A percentile compares a stretch with the other conserved stretches of the same genome.
Evolutionary conservation across 2,113 vertebrate genomes (phyloP).

Genomic region (Odontophorus gujanensis): DNA sequence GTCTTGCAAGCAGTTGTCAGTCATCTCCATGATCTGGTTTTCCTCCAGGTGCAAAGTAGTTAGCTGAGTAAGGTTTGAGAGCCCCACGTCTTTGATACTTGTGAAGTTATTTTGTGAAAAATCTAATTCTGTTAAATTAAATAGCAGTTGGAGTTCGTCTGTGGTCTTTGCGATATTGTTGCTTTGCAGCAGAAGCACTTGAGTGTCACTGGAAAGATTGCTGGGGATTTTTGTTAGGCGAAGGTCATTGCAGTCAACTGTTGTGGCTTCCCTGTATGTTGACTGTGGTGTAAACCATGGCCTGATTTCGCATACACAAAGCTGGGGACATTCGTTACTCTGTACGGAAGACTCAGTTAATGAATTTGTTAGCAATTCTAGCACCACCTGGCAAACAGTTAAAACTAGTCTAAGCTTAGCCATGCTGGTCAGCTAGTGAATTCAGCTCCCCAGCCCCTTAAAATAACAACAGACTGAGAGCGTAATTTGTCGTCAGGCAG

Average conservation of each 20-base stretch:
- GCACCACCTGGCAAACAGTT: constrained; percentile 77
- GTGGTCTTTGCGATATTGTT: constrained; percentile 94
- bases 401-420: constrained; percentile 74
- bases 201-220: constrained; percentile 95
- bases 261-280: constrained; percentile 96
- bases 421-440: constrained; percentile 77
- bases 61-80: constrained; percentile 92
- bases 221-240: constrained; percentile 92
- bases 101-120: constrained; percentile 98
- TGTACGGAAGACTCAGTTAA: constrained; percentile 80
- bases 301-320: constrained; percentile 95
- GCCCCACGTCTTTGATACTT: constrained; percentile 89
- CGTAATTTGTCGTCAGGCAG: not conserved
- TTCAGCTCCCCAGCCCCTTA: not conserved
- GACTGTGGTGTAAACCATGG: constrained; percentile 99
- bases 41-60: constrained; percentile 97
- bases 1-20: constrained; percentile 92
- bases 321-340: constrained; percentile 91
- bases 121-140: constrained; percentile 95
- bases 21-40: constrained; percentile 95
- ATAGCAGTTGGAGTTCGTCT: constrained; percentile 92
- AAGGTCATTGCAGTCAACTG: constrained; percentile 98
- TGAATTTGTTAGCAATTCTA: constrained; percentile 79
- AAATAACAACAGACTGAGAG: not conserved
- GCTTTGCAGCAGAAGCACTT: constrained; percentile 96